Evolutionary conservation across 2,113 vertebrate species (phyloP).

Genomic region (Lagopus muta): DNA sequence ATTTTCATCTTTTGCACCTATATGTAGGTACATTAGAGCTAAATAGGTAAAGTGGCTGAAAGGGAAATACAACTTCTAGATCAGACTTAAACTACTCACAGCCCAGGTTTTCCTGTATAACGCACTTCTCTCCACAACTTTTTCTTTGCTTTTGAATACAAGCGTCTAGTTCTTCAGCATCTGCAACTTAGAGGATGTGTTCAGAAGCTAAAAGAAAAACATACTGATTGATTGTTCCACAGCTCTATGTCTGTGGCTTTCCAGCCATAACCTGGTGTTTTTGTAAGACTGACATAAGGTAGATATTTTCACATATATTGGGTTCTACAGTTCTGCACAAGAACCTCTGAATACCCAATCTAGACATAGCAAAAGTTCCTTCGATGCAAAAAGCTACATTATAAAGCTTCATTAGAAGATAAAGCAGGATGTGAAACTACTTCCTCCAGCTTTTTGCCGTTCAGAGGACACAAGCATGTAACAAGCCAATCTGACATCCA

Average conservation of each 20-base stretch:
- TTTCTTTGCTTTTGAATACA: neutral
- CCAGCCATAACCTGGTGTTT: neutral
- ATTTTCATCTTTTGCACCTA: neutral
- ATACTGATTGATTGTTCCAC: neutral
- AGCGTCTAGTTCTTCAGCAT: neutral
- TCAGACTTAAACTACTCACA: neutral
- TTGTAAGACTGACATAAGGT: neutral
- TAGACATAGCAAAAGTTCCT: neutral
- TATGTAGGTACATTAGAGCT: neutral
- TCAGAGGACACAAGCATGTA: neutral
- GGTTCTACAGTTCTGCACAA: neutral
- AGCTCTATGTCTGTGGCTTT: neutral
- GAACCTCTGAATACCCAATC: neutral
- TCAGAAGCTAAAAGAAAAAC: neutral
- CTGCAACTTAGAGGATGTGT: neutral
- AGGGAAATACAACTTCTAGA: neutral
- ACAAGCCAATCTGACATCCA: rapidly evolving
- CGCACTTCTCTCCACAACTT: rapidly evolving
- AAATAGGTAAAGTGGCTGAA: neutral
- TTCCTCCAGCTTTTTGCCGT: neutral
- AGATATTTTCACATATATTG: neutral
- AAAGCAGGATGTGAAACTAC: neutral
- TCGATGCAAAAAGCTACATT: neutral
- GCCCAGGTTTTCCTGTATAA: neutral
- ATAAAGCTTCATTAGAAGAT: neutral